Conservation (phyloP, 2,113 vertebrate genomes). For the Herpetotheres cachinnans region DNA sequence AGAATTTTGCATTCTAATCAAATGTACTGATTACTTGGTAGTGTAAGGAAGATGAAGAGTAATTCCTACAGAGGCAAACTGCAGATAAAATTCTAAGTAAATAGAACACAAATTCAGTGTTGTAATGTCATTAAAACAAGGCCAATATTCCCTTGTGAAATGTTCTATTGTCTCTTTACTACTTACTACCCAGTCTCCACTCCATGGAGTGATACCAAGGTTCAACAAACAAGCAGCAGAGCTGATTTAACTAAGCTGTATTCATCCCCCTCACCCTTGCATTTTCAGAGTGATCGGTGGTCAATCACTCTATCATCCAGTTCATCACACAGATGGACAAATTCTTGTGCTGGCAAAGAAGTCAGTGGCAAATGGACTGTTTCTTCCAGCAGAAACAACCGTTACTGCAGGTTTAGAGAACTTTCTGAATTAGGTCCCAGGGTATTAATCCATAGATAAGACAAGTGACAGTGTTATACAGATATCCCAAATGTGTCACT, state of each 20-base stretch:
- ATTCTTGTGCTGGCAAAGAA: background rate
- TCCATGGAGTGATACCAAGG: background rate
- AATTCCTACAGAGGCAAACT: background rate
- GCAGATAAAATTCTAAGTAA: background rate
- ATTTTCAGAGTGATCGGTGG: background rate
- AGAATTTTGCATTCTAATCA: background rate
- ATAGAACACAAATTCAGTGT: background rate
- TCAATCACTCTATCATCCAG: background rate
- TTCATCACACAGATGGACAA: background rate
- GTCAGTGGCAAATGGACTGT: background rate
- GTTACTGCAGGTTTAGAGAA: background rate
- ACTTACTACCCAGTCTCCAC: background rate
- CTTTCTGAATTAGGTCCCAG: background rate
- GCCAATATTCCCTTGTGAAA: background rate
- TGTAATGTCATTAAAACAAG: background rate
- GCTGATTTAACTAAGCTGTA: background rate
- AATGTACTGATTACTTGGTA: background rate
- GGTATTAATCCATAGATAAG: background rate
- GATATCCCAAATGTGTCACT: background rate
- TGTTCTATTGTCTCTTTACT: background rate
- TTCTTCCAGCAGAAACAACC: background rate
- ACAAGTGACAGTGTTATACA: background rate
- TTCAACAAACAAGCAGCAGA: background rate
- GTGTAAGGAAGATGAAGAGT: background rate
- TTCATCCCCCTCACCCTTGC: background rate